Evolutionary conservation across 2,797 vertebrate genomes (phyloP).

Genomic region (Alcedo atthis): DNA sequence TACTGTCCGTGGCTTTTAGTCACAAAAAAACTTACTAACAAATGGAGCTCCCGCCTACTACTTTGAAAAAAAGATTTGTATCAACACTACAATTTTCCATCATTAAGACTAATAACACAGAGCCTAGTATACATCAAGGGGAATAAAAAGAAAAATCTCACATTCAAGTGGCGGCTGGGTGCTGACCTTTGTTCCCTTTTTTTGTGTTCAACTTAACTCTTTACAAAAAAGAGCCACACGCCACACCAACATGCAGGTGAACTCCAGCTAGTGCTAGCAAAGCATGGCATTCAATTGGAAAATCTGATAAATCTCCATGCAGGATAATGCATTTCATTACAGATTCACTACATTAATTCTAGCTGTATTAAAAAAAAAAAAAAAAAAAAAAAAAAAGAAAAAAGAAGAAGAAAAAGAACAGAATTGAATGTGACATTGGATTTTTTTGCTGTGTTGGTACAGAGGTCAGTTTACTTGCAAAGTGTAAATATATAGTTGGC

Average conservation of each 20-base stretch:
- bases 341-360: constrained; percentile 90
- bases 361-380: constrained; percentile 74
- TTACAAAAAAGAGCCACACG: constrained; percentile 90
- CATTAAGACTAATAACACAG: constrained; percentile 99
- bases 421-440: constrained; percentile 77
- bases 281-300: constrained; percentile 91
- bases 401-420: constrained; percentile 24
- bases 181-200: constrained; percentile 99
- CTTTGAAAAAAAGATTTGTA: constrained; percentile 99
- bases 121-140: constrained; percentile 99
- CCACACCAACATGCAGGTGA: constrained; percentile 91
- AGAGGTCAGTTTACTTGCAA: constrained; percentile 75
- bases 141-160: constrained; percentile 95
- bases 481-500: constrained; percentile 73
- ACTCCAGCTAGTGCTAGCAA: constrained; percentile 88
- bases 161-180: constrained; percentile 99
- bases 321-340: constrained; percentile 92
- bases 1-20: constrained; percentile 99
- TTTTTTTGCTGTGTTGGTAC: constrained; percentile 72
- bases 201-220: constrained; percentile 99
- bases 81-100: constrained; percentile 99
- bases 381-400: background rate
- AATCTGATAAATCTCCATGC: constrained; percentile 95
- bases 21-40: constrained; percentile 99
- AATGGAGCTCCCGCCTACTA: constrained; percentile 99